Conservation (phyloP, 2,888 invertebrate genomes). For the Xylota sylvarum region DNA sequence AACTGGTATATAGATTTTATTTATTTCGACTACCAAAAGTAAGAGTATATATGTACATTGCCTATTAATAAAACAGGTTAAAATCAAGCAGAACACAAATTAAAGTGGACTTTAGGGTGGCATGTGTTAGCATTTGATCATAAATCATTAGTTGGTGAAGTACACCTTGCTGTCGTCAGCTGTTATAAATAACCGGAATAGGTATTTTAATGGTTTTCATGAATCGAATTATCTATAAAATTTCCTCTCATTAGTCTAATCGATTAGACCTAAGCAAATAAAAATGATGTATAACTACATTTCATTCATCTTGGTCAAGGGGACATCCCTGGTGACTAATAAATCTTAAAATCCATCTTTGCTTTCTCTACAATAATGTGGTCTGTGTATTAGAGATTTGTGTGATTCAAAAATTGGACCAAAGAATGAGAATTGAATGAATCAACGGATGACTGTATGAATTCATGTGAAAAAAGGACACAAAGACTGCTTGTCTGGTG, state of each 20-base stretch:
- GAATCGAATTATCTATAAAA: not conserved
- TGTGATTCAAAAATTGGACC: not conserved
- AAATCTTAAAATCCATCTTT: not conserved
- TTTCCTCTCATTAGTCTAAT: not conserved
- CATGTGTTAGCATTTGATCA: too few relatives aligned
- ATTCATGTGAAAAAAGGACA: conserved; percentile 2
- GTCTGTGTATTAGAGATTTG: not conserved
- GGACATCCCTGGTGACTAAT: not conserved
- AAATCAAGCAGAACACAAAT: too few relatives aligned
- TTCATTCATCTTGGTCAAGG: not conserved
- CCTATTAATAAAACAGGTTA: too few relatives aligned
- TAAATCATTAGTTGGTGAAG: too few relatives aligned
- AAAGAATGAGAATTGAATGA: not conserved
- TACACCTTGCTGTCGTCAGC: too few relatives aligned
- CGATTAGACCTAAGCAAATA: not conserved
- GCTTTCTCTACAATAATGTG: not conserved
- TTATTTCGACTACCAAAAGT: too few relatives aligned
- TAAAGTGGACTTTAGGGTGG: too few relatives aligned
- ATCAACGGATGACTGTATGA: not conserved
- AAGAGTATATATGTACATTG: too few relatives aligned
- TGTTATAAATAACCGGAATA: not conserved
- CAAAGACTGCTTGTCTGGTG: not conserved
- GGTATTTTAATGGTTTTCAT: not conserved
- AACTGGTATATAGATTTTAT: too few relatives aligned
- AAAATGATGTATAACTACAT: not conserved